These are phyloP conservation scores for Microtus oregoni DNA, from an alignment of 2,113 vertebrate genomes.

Conservation along the genomic window DNA sequence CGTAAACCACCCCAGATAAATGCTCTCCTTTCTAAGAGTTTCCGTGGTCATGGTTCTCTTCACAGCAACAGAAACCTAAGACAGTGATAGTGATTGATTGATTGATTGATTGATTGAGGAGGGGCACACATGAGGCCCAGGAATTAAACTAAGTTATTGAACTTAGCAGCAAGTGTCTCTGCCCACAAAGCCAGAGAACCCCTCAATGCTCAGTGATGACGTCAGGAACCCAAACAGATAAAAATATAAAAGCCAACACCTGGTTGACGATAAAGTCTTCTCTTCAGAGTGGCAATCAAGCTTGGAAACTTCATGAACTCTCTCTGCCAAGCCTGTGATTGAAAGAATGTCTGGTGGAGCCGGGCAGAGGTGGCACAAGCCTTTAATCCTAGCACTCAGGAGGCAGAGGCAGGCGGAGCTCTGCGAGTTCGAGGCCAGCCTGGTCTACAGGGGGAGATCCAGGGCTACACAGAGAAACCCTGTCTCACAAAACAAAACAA, in stretches of 20 bases:
- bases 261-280: slow-evolving; percentile 79
- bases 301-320: slow-evolving; percentile 81
- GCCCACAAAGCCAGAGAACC: neutral
- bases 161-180: neutral
- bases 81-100: neutral
- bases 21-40: neutral
- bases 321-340: slow-evolving; percentile 74
- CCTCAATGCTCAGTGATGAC: neutral
- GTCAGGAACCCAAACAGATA: neutral
- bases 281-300: slow-evolving; percentile 81
- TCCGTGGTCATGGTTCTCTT: neutral
- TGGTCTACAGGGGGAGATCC: neutral
- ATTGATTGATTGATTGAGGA: too few relatives aligned
- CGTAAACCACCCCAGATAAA: neutral
- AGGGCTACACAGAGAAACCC: neutral
- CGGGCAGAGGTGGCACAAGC: fast-evolving
- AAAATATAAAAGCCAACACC: slow-evolving; percentile 67
- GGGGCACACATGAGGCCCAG: neutral
- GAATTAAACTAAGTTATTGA: neutral
- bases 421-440: neutral
- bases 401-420: neutral
- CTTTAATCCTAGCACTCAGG: neutral
- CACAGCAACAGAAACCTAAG: neutral
- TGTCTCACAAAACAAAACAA: too few relatives aligned
- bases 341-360: slow-evolving; percentile 63